phyloP scores from a whole-genome alignment of 2,888 invertebrate genomes.

The Apotomis capreana region DNA sequence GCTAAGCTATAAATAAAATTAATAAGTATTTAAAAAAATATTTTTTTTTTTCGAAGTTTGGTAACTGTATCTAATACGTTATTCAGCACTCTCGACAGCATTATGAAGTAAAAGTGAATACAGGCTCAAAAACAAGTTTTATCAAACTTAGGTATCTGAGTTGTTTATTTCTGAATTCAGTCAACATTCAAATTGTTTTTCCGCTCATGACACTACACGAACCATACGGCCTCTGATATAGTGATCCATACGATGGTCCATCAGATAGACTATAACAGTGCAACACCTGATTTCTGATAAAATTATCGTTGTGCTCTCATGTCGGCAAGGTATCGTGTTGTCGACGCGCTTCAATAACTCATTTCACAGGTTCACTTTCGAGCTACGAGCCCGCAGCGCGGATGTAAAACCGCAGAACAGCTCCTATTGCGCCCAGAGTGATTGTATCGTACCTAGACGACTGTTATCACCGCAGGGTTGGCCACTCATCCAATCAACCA shows the following conservation, averaged over 20 bases:
- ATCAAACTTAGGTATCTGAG: too few relatives aligned
- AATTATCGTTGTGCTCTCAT: slow-evolving; percentile 43
- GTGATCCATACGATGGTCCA: not conserved
- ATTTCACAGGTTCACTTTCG: slow-evolving; percentile 80
- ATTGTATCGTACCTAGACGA: slow-evolving; percentile 51
- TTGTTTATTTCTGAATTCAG: too few relatives aligned
- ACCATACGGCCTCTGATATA: not conserved
- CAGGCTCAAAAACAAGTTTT: too few relatives aligned
- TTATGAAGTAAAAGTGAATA: too few relatives aligned
- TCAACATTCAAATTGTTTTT: too few relatives aligned
- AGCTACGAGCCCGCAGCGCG: slow-evolving; percentile 66
- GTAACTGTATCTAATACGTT: too few relatives aligned
- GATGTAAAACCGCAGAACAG: slow-evolving; percentile 70
- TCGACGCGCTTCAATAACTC: slow-evolving; percentile 76
- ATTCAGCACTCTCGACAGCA: too few relatives aligned
- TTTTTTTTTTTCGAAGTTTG: too few relatives aligned
- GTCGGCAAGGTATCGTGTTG: slow-evolving; percentile 68
- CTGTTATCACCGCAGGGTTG: slow-evolving; percentile 47
- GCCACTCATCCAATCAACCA: not conserved
- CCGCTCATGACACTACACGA: not conserved
- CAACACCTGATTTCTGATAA: slow-evolving; percentile 4
- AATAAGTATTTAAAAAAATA: too few relatives aligned
- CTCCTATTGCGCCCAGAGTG: slow-evolving; percentile 60
- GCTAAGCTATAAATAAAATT: too few relatives aligned
- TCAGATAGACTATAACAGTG: not conserved